Base-by-base conservation (phyloP, 2,113 vertebrate species). In the Scalopus aquaticus region DNA sequence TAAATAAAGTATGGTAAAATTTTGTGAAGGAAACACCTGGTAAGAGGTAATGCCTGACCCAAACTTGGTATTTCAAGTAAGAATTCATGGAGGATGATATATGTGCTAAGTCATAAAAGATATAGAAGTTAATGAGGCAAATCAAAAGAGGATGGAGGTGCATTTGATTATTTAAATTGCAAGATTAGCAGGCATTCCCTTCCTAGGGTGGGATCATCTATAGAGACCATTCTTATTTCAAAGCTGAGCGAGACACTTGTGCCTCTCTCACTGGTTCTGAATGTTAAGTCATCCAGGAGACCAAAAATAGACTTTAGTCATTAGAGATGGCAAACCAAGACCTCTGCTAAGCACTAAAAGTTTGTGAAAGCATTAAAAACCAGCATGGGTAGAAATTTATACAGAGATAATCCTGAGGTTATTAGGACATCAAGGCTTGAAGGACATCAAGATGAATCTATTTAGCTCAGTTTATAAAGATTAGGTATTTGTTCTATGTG, bases 271-370 rank as follows among this genome's bases (percentile, higher is more conserved):
- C 80, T 91, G 10, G 28, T 91, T 93, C 16, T 93, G 62, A 49
- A 32, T 93, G 74, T 91, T 94, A 94, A 92, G 44, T 78, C 88
- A 44, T 91, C 78, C 65, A 82, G 24, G 82, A 96, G 28, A 91
- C 80, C 46, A 87, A 94, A 94, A 93, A 90, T 89, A 96, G 82
- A 95, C 56, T 89, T 83, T 46, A 91, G 70, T 82, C 78, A 95
- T 54, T 69, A 88, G 49, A 79, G 9, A 92, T 69, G 42, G 51
- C 62, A 95, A 96, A 91, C 91, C 46, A 89, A 96, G 79, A 89
- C 87, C 80, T 96, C 65, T 88, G 76, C 80, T 94, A 76, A 96
- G 79, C 82, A 93, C 32, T 54, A 44, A 87, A 37, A 83, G 65
- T 91, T 89, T 80, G 84, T 67, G 35, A 96, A 95, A 96, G 82